Evolutionary conservation across 1,140 invertebrate genomes (phyloP), one percentile per base, ranked within the genome.

Genomic region (Drosophila cardini): DNA sequence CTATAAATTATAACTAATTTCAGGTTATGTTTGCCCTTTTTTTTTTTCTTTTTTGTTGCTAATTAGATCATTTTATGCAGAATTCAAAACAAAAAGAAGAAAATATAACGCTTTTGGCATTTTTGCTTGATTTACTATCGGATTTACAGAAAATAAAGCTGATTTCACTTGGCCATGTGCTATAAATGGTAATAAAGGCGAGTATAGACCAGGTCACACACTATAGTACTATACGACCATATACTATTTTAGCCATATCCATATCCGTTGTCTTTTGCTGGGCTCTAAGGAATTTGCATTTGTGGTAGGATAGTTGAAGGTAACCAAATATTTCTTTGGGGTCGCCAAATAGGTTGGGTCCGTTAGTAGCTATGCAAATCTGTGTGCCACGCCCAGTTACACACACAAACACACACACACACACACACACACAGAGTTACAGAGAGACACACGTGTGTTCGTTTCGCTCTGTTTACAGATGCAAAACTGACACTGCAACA

Each of bases 401-500:
- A 53, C 69, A 26, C 21, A 26, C 21, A 21, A 2, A 21, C 21
- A 21, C 21, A 21, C 69, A 72, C 62, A 52, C 62, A 53, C 69
- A 65, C 61, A 65, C 48, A 63, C 10, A 48, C 45, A 60, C 57
- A 57, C 38, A 43, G 52, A 65, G 61, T 43, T 52, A 62, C 61
- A 57, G 61, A 65, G 38, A 57, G 11, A 62, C 46, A 36, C 48
- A n/a, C 36, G 5, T 63, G 34, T 62, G 16, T 38, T 36, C 43
- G 75, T 72, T 57, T 52, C 72, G 72, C 83, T 82, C 83, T 82
- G 83, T 82, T 86, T 82, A 78, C 68, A 65, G 58, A 78, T 69
- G 56, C 78, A 86, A 79, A 79, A 70, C 80, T 82, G 82, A 86
- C 82, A 85, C 78, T 71, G 78, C 78, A 78, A 72, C 72, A 69